Evolutionary conservation across 2,113 vertebrate species (phyloP).

Genomic region (Eulemur rufifrons): DNA sequence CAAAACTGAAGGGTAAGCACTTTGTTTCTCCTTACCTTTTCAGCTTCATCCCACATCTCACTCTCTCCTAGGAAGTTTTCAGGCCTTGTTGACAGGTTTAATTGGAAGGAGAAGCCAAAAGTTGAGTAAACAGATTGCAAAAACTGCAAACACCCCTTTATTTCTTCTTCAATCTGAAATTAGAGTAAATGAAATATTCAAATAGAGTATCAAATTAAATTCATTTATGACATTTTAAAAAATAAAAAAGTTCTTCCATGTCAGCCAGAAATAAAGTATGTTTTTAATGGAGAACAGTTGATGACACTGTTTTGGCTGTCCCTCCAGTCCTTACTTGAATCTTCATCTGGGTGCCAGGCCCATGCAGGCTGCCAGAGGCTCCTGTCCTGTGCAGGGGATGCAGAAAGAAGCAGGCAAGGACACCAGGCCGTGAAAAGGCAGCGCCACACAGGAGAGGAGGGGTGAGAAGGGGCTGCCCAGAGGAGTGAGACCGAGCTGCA

Average conservation of each 20-base stretch:
- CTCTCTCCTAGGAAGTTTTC: conserved; percentile 93
- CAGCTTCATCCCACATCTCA: conserved; percentile 92
- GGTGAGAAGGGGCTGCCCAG: too few relatives aligned
- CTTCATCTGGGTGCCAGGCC: neutral
- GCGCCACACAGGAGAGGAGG: neutral
- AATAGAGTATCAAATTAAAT: neutral
- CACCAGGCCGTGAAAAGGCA: neutral
- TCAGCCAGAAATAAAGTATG: neutral
- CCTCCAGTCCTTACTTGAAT: too few relatives aligned
- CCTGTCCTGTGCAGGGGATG: neutral
- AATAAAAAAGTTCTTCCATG: neutral
- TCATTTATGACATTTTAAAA: neutral
- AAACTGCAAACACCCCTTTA: conserved; percentile 94
- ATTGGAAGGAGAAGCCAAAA: conserved; percentile 96
- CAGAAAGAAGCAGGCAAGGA: neutral
- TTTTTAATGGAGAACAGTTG: neutral
- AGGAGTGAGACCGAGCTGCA: too few relatives aligned
- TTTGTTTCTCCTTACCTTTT: conserved; percentile 86
- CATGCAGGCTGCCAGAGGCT: neutral
- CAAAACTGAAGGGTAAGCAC: neutral
- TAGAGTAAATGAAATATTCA: neutral
- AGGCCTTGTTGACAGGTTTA: conserved; percentile 94
- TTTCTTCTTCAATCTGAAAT: conserved; percentile 93
- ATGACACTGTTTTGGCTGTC: neutral
- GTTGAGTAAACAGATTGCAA: conserved; percentile 91